phyloP scores from a whole-genome alignment of 2,113 vertebrate genomes.

The Microcebus griseorufus region DNA sequence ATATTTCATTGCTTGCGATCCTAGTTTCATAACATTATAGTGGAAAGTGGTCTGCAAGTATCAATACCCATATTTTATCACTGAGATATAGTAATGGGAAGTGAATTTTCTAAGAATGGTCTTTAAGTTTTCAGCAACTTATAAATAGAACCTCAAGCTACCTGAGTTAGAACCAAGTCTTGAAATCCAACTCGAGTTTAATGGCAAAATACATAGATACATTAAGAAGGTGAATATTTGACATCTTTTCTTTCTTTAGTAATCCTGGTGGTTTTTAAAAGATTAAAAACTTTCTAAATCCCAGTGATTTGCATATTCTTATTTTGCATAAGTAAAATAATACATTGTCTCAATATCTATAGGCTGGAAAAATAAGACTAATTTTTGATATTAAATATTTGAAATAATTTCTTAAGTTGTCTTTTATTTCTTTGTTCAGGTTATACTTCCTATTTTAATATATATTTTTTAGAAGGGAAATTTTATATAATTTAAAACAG shows the following conservation, averaged over 20 bases:
- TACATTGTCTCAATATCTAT: neutral
- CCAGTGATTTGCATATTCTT: neutral
- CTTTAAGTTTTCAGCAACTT: neutral
- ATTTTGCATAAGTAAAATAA: neutral
- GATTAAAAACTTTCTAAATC: neutral
- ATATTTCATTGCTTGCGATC: neutral
- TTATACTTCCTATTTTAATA: conserved; percentile 4
- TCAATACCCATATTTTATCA: neutral
- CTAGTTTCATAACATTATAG: neutral
- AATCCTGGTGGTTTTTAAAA: neutral
- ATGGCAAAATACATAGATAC: neutral
- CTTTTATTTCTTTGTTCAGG: neutral
- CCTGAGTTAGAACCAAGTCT: neutral
- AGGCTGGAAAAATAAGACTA: neutral
- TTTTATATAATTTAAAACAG: conserved; percentile 5
- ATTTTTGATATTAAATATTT: neutral
- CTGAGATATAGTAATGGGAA: neutral
- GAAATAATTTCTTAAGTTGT: neutral
- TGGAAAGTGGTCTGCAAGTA: neutral
- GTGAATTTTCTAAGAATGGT: neutral
- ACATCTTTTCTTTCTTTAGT: neutral
- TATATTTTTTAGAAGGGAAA: neutral
- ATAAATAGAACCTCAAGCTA: neutral
- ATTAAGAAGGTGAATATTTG: neutral
- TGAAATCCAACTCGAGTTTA: neutral